phyloP scores from a whole-genome alignment of 1,140 invertebrate genomes.

The Spodoptera litura region DNA sequence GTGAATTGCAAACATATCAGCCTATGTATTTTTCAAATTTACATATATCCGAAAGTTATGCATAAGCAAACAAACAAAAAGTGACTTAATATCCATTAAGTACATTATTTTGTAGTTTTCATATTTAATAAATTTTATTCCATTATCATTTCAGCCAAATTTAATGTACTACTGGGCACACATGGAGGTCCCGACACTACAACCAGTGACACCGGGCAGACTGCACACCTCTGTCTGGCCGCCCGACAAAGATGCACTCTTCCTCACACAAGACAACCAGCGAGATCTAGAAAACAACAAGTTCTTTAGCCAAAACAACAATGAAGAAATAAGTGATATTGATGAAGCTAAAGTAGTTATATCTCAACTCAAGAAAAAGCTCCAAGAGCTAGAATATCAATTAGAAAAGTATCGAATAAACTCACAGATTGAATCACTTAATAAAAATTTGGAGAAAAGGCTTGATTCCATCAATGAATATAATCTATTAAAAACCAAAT shows the following conservation, averaged over 20 bases:
- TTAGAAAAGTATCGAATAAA: conserved; percentile 86
- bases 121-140: not conserved
- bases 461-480: conserved; percentile 78
- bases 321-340: conserved; percentile 76
- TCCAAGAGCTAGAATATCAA: conserved; percentile 84
- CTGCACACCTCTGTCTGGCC: conserved; percentile 80
- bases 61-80: no score
- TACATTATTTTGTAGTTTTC: not conserved
- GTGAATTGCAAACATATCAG: no score
- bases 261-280: conserved; percentile 47
- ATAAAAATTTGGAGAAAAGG: conserved; percentile 83
- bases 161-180: conserved; percentile 96
- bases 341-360: conserved; percentile 78
- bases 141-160: conserved; percentile 89
- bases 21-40: no score
- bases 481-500: conserved; percentile 60
- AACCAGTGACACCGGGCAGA: conserved; percentile 90
- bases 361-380: conserved; percentile 78
- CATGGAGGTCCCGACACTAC: conserved; percentile 89
- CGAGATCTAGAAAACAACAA: conserved; percentile 59
- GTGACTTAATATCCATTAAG: no score
- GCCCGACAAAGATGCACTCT: conserved; percentile 67
- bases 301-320: conserved; percentile 68
- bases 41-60: no score
- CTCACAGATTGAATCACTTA: conserved; percentile 85